Base-by-base conservation (phyloP, 2,888 invertebrate genomes). In the Baronia brevicornis region DNA sequence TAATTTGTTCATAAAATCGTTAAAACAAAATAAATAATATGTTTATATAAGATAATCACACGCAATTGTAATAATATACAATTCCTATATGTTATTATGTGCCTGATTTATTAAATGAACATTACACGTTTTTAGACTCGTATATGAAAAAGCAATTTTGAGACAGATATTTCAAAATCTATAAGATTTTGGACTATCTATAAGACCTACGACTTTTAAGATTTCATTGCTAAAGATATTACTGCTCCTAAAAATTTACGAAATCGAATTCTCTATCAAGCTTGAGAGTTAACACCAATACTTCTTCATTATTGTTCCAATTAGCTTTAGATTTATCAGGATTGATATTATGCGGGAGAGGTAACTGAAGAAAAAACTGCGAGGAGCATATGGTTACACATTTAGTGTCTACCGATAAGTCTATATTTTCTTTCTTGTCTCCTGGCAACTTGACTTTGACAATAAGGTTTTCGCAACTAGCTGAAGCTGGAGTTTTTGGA, bases 381-480 rank as follows among this genome's bases (percentile, higher is more conserved):
- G 88, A 86, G 0, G 91, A 90, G 35, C 78, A 72, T 15, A 93
- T 70, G 36, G 89, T 89, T 10, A 95, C 66, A 39, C 86, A 86
- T 5, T 73, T 80, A 17, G 86, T 82, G 6, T 86, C 84, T 2
- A 91, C 90, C 39, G 90, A 88, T 23, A 96, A 77, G 43, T 92
- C 90, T 36, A 96, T 88, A 54, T 91, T 91, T 44, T 91, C 89
- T 23, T 87, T 88, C 38, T 87, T 87, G 59, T 95, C 95, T 2
- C 88, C 91, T 0, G 94, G 92, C 63, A 97, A 77, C 48, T 88
- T 79, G 7, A 96, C 87, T 38, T 87, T 86, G 11, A 97, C 80
- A n/a, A 94, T 85, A 72, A 97, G 89, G 65, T 94, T 91, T 69
- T 97, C 96, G 72, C 96, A 96, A 56, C 95, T 94, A 2, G 93